Conservation (phyloP, 35 echinoderm and acorn worm species). For the Stichopus chloronotus region DNA sequence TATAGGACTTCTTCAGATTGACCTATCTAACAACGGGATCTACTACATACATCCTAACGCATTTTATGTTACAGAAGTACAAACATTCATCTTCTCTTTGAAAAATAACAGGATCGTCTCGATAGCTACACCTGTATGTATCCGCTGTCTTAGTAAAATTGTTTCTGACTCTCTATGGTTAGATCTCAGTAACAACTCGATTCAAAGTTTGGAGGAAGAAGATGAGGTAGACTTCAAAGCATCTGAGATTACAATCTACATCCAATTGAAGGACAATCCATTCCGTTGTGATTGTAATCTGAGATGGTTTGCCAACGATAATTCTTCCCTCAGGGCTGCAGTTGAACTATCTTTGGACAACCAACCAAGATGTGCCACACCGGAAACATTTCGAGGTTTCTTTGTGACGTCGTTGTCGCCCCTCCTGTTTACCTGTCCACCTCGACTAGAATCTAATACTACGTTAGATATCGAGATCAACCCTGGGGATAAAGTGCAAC, state of each 20-base stretch:
- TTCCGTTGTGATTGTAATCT: neutral
- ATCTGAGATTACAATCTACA: neutral
- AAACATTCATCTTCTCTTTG: neutral
- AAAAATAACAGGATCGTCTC: neutral
- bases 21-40: neutral
- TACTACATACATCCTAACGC: neutral
- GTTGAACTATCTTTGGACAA: neutral
- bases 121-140: neutral
- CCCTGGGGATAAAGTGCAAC: neutral
- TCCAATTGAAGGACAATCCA: neutral
- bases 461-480: neutral
- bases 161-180: neutral
- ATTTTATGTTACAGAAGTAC: neutral
- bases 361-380: neutral
- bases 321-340: neutral
- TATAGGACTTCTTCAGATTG: neutral
- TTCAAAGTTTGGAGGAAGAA: neutral
- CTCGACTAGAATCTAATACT: conserved; percentile 11
- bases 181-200: neutral
- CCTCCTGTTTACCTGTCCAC: neutral
- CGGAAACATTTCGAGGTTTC: neutral
- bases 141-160: neutral
- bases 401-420: neutral
- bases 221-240: neutral
- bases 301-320: neutral